Base-by-base conservation (phyloP, 2,888 invertebrate species). In the Microplitis manilae region DNA sequence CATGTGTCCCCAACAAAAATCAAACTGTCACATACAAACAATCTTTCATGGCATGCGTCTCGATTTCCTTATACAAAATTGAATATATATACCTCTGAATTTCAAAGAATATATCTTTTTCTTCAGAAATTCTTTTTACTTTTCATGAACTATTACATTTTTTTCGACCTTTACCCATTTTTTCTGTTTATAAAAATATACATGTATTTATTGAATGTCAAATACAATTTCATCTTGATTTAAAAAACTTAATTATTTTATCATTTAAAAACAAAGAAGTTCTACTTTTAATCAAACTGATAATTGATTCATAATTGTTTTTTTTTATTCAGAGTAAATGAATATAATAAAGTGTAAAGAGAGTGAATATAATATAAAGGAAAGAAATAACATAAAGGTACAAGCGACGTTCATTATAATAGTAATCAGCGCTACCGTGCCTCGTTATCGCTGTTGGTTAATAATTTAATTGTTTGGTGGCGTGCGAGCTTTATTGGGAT, bases 391-490 rank as follows among this genome's bases (percentile, higher is more conserved):
- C 68, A 64, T 76, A 62, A 41, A 65, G 67, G 71, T 65, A 68
- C 75, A 79, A 77, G 79, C 78, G 80, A 81, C 80, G 81, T 83
- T 85, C 81, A 81, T 86, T 87, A 86, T 86, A 86, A 87, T 85
- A 86, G 85, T 86, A 88, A 89, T 87, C 86, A 87, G 86, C 81
- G 85, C 83, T 81, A 82, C 80, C 81, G 79, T 83, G 83, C 82
- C 85, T 86, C 85, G 88, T 89, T 89, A 89, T 89, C 88, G 87
- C 84, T 84, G 84, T 84, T 83, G 85, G 86, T 88, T 89, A 88
- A 89, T 89, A 89, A 89, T 90, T 88, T 89, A 90, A 90, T 89
- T 88, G 88, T 88, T 88, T 86, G 84, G 85, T 89, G 85, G 88
- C 89, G 89, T 89, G 89, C 87, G 80, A 79, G 83, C 84, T 86